Evolutionary conservation across 2,797 vertebrate species (phyloP).

Genomic region (Poecilia velifera): DNA sequence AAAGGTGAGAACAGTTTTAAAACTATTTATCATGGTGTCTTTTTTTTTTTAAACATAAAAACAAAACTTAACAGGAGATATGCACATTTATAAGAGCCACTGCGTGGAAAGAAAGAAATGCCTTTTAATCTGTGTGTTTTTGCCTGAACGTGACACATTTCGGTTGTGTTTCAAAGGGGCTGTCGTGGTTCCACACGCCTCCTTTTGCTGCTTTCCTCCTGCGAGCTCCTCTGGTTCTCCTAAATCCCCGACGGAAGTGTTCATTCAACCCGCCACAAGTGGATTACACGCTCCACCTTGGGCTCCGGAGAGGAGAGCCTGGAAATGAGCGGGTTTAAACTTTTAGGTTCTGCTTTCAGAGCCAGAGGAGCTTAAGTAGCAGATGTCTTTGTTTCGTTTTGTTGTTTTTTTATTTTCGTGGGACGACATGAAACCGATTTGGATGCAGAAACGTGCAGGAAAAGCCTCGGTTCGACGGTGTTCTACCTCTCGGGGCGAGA

Average conservation of each 20-base stretch:
- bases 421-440: conserved; percentile 14
- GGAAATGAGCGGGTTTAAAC: conserved; percentile 10
- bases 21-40: neutral
- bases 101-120: conserved; percentile 1
- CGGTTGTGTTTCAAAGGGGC: conserved; percentile 27
- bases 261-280: conserved; percentile 30
- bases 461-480: conserved; percentile 28
- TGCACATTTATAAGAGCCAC: neutral
- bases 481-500: conserved; percentile 22
- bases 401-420: neutral
- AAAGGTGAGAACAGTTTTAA: neutral
- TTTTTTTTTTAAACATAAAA: neutral
- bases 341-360: conserved; percentile 30
- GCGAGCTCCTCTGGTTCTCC: conserved; percentile 11
- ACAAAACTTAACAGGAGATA: neutral
- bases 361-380: conserved; percentile 15
- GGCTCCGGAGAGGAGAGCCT: conserved; percentile 18
- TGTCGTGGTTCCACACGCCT: conserved; percentile 47
- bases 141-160: conserved; percentile 33
- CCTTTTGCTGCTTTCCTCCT: conserved; percentile 32
- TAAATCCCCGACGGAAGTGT: conserved; percentile 30
- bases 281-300: conserved; percentile 36
- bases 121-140: conserved; percentile 25
- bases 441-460: conserved; percentile 32
- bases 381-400: conserved; percentile 16